phyloP scores from a whole-genome alignment of 2,888 invertebrate genomes.

The Eristalis intricaria region DNA sequence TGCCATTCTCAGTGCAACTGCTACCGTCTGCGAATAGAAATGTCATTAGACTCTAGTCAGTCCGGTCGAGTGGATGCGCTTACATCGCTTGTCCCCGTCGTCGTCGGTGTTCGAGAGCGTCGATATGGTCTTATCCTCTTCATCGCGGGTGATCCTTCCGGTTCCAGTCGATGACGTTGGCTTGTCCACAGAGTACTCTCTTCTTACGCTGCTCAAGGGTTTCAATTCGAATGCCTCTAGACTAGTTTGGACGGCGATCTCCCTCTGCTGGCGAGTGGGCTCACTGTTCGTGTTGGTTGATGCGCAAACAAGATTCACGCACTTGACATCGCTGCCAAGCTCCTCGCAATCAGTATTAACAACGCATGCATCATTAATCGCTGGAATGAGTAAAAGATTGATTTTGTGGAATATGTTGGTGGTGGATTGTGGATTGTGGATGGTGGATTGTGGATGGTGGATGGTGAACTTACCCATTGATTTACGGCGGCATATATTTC shows the following conservation, averaged over 20 bases:
- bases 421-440: no score
- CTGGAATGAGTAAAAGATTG: slow-evolving; percentile 57
- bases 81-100: slow-evolving; percentile 77
- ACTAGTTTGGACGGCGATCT: slow-evolving; percentile 80
- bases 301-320: slow-evolving; percentile 76
- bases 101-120: slow-evolving; percentile 79
- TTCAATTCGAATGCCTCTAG: slow-evolving; percentile 78
- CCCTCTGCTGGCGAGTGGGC: slow-evolving; percentile 71
- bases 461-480: slow-evolving; percentile 78
- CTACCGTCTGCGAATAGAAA: slow-evolving; percentile 75
- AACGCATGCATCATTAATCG: slow-evolving; percentile 79
- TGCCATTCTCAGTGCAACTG: slow-evolving; percentile 77
- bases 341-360: slow-evolving; percentile 79
- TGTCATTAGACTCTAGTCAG: neutral
- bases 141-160: slow-evolving; percentile 76
- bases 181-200: slow-evolving; percentile 57
- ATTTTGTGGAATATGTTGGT: neutral
- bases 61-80: slow-evolving; percentile 28
- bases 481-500: slow-evolving; percentile 81
- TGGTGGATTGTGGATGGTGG: neutral
- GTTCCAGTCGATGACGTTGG: slow-evolving; percentile 73
- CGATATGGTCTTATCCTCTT: slow-evolving; percentile 79
- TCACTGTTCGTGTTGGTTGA: slow-evolving; percentile 63
- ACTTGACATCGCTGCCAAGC: slow-evolving; percentile 77
- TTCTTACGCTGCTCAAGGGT: slow-evolving; percentile 73